Evolutionary conservation across 2,888 invertebrate genomes (phyloP).

Genomic region (Nineta flava): DNA sequence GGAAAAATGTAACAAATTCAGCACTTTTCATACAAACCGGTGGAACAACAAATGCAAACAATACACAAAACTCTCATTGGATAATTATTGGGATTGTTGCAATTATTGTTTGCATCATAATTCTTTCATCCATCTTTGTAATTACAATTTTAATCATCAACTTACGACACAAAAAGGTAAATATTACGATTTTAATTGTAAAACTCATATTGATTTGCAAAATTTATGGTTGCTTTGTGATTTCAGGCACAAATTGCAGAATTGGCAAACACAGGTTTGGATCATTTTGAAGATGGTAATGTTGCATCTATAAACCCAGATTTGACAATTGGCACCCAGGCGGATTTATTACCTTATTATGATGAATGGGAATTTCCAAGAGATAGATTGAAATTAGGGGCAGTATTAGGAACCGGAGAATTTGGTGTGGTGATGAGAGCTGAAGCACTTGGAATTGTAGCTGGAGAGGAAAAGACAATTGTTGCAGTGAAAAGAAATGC

Average conservation of each 20-base stretch:
- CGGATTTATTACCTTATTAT: constrained; percentile 84
- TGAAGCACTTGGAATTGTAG: constrained; percentile 61
- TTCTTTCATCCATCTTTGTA: too few species aligned
- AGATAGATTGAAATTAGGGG: constrained; percentile 67
- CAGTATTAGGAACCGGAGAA: constrained; percentile 70
- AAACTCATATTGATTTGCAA: too few species aligned
- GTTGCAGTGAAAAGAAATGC: constrained; percentile 86
- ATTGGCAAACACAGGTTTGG: constrained; percentile 53
- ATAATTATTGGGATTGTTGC: too few species aligned
- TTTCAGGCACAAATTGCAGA: constrained; percentile 41
- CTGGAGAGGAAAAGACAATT: constrained; percentile 54
- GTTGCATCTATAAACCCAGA: constrained; percentile 74
- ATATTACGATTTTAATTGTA: too few species aligned
- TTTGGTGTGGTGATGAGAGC: constrained; percentile 89
- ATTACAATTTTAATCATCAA: too few species aligned
- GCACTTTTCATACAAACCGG: too few species aligned
- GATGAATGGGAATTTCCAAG: constrained; percentile 79
- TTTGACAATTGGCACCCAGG: constrained; percentile 79
- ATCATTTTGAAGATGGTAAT: constrained; percentile 64
- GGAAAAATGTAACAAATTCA: too few species aligned
- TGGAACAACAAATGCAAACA: too few species aligned
- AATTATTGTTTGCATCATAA: too few species aligned
- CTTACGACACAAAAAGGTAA: too few species aligned
- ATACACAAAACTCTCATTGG: too few species aligned
- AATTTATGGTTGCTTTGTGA: too few species aligned